Evolutionary conservation across 1,140 invertebrate species (phyloP), one percentile per base, ranked within the genome.

Genomic region (Carposina sasakii): DNA sequence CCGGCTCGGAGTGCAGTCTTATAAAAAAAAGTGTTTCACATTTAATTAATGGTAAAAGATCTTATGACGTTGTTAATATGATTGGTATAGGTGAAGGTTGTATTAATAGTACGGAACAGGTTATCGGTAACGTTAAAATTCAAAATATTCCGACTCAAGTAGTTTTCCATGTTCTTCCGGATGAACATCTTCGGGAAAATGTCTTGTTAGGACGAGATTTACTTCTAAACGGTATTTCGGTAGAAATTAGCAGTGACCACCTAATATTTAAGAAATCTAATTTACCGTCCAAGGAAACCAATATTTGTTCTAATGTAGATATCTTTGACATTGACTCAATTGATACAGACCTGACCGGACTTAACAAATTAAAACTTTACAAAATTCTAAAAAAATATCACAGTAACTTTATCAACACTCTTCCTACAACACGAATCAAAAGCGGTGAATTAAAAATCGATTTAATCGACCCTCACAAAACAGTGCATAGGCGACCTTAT

Each of bases 191-290:
- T 12, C 22, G 12, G 3, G 39, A 42, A 8, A 10, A 3, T 8
- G 13, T 50, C n/a, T n/a, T 50, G 10, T 24, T 61, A 16, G 58
- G 58, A 15, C 39, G 44, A 19, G 51, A 53, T 20, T 43, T 60
- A 19, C 17, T 46, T 26, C 3, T 28, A 10, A 6, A 17, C 8
- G 48, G 48, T 3, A 6, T 43, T 24, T 42, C 20, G 12, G 31
- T 43, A 10, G 15, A 37, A 34, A 30, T 52, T 20, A 19, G 8
- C 4, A 2, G 19, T 3, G 24, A 44, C 24, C 42, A 12, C 13
- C 6, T 34, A 12, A 23, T 8, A 4, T 16, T 42, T 26, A 23
- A 19, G 1, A 43, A 42, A 26, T 1, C 30, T 3, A n/a, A n/a
- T n/a, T n/a, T n/a, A n/a, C n/a, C n/a, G n/a, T n/a, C n/a, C n/a